Evolutionary conservation across 2,113 vertebrate genomes (phyloP).

Genomic region (Cheilinus undulatus): DNA sequence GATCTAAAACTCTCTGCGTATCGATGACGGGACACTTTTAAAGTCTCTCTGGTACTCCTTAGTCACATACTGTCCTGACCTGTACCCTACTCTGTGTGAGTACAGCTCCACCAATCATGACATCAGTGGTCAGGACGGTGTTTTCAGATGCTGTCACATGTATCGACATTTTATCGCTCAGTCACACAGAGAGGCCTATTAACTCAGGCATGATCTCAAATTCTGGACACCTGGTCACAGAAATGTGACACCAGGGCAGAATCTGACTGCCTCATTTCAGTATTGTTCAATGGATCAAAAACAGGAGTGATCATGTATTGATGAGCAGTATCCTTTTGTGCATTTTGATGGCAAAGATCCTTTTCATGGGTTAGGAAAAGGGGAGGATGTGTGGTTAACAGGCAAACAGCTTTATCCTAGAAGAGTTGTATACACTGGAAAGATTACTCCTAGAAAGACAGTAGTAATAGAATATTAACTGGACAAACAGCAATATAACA

Average conservation of each 20-base stretch:
- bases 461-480: conserved; percentile 7
- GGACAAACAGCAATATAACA: conserved; percentile 3
- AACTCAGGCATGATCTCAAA: conserved; percentile 70
- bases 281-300: conserved; percentile 30
- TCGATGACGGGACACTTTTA: conserved; percentile 69
- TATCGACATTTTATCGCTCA: conserved; percentile 66
- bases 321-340: conserved; percentile 1
- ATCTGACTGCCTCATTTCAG: conserved; percentile 61
- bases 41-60: conserved; percentile 40
- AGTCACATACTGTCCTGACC: conserved; percentile 47
- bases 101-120: conserved; percentile 18
- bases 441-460: neutral
- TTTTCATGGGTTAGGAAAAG: conserved; percentile 9
- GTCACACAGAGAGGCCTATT: conserved; percentile 58
- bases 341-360: neutral
- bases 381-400: neutral
- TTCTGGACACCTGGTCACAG: conserved; percentile 74
- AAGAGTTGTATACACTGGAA: neutral
- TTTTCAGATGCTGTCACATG: conserved; percentile 50
- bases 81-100: neutral
- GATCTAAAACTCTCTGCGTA: conserved; percentile 77
- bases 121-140: conserved; percentile 15
- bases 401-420: neutral
- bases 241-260: conserved; percentile 76
- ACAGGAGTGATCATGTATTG: neutral